These are phyloP conservation scores for Misgurnus anguillicaudatus DNA, from an alignment of 2,113 vertebrate genomes.

Conservation along the genomic window DNA sequence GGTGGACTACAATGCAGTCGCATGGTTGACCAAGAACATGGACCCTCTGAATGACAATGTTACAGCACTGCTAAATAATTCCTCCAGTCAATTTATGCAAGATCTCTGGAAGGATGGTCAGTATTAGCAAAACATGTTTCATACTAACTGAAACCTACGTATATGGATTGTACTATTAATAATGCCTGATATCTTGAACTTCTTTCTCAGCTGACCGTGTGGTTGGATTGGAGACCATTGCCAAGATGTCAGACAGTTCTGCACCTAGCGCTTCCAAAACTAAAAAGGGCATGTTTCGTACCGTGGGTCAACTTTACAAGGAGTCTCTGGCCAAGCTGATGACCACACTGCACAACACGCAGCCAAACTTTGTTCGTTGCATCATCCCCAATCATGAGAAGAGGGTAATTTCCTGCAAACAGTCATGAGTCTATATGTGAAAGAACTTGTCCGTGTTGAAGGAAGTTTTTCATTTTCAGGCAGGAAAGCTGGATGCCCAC, in stretches of 20 bases:
- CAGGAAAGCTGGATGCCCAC: constrained; percentile 91
- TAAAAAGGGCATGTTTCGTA: constrained; percentile 87
- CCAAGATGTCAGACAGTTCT: constrained; percentile 92
- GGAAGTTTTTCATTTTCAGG: constrained; percentile 65
- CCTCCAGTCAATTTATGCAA: constrained; percentile 81
- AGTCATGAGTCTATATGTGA: not conserved
- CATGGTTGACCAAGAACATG: constrained; percentile 93
- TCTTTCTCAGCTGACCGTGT: constrained; percentile 87
- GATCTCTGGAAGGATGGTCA: constrained; percentile 90
- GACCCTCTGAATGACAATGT: constrained; percentile 88
- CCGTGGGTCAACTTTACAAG: constrained; percentile 95
- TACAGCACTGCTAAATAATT: constrained; percentile 82
- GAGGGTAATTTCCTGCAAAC: constrained; percentile 72
- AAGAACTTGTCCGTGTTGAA: not conserved
- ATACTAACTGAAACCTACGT: not conserved
- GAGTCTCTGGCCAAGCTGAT: constrained; percentile 95
- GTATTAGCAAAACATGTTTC: constrained; percentile 30
- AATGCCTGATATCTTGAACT: not conserved
- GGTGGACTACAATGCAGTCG: constrained; percentile 84
- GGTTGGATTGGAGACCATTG: constrained; percentile 93
- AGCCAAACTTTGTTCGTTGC: constrained; percentile 96
- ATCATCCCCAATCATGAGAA: constrained; percentile 99
- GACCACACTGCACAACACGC: constrained; percentile 94
- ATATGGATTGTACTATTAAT: not conserved
- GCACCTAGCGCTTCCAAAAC: constrained; percentile 87